phyloP scores from a whole-genome alignment of 2,888 invertebrate species.

The Cancer borealis region DNA sequence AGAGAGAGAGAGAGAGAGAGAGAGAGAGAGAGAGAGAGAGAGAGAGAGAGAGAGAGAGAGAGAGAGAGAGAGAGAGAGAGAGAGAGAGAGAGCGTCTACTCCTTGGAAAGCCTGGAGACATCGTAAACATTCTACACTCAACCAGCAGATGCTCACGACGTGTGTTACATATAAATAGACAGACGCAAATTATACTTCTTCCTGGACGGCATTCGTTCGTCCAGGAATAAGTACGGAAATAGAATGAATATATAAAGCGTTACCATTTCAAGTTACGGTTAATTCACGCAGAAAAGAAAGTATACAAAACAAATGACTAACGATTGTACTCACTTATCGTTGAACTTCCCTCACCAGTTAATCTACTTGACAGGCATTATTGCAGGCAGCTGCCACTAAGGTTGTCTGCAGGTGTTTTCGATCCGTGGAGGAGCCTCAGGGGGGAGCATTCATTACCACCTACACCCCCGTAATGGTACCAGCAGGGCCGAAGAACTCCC shows the following conservation, averaged over 20 bases:
- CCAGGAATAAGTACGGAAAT: neutral
- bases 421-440: neutral
- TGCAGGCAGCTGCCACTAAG: neutral
- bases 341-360: neutral
- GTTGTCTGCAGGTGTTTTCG: slow-evolving; percentile 7
- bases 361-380: neutral
- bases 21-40: too few relatives aligned
- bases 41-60: too few relatives aligned
- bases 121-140: too few relatives aligned
- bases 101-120: too few relatives aligned
- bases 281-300: neutral
- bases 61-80: too few relatives aligned
- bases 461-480: slow-evolving; percentile 23
- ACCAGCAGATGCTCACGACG: neutral
- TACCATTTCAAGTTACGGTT: neutral
- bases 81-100: too few relatives aligned
- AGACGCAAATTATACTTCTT: neutral
- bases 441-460: slow-evolving; percentile 10
- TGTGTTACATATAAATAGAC: too few relatives aligned
- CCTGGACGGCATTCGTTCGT: neutral
- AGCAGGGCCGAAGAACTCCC: neutral
- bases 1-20: too few relatives aligned
- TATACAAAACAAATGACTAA: neutral
- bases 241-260: neutral
- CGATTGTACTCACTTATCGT: neutral